Percentiles rank a stretch among this genome's conserved stretches.
Conservation (phyloP, 2,888 invertebrate genomes). For the Trissolcus brochymenae region DNA sequence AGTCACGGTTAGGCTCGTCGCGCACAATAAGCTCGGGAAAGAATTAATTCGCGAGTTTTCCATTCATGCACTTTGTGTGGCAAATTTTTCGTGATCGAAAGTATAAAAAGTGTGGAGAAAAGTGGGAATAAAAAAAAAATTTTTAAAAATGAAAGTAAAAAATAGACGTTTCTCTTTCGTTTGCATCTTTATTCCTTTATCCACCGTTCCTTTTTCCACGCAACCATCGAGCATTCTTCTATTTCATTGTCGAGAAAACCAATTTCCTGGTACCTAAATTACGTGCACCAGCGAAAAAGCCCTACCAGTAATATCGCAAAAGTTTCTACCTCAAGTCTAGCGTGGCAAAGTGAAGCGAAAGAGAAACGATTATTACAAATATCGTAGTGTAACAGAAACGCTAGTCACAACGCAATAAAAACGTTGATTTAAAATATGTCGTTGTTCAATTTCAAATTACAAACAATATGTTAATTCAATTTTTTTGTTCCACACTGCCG, state of each 20-base stretch:
- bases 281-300: slow-evolving; percentile 74
- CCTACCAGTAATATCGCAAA: slow-evolving; percentile 72
- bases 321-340: slow-evolving; percentile 72
- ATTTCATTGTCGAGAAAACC: slow-evolving; percentile 77
- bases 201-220: slow-evolving; percentile 52
- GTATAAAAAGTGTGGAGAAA: slow-evolving; percentile 13
- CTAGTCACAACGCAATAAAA: slow-evolving; percentile 67
- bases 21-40: slow-evolving; percentile 50
- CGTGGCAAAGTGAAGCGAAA: slow-evolving; percentile 65
- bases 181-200: slow-evolving; percentile 53
- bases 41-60: slow-evolving; percentile 53
- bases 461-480: too few species aligned
- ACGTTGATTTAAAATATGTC: slow-evolving; percentile 76
- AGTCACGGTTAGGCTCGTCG: slow-evolving; percentile 46
- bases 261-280: slow-evolving; percentile 77
- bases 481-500: too few species aligned
- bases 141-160: slow-evolving; percentile 10
- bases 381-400: slow-evolving; percentile 48
- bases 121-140: slow-evolving; percentile 10
- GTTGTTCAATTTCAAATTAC: slow-evolving; percentile 76
- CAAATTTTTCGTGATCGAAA: slow-evolving; percentile 45
- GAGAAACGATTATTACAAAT: slow-evolving; percentile 58
- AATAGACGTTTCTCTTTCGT: slow-evolving; percentile 50
- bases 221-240: slow-evolving; percentile 74
- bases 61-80: slow-evolving; percentile 48